phyloP scores from a whole-genome alignment of 1,140 invertebrate genomes.

The Hyposmocoma kahamanoa region DNA sequence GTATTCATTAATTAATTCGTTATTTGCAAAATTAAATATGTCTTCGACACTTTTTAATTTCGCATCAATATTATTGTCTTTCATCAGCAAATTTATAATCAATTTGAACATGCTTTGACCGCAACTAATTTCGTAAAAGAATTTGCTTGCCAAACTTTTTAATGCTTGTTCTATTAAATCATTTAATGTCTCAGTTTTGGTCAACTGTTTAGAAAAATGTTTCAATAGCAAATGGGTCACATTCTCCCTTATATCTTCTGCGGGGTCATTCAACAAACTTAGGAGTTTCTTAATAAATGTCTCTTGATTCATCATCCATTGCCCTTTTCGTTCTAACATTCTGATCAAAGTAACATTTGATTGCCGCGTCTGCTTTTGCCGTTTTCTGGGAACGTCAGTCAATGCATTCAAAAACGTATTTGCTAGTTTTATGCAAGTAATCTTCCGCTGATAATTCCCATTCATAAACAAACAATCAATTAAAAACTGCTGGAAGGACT shows the following conservation, averaged over 20 bases:
- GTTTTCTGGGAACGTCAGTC: constrained; percentile 32
- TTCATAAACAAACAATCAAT: constrained; percentile 33
- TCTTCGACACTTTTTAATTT: constrained; percentile 38
- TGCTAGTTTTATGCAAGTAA: constrained; percentile 44
- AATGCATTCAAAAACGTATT: constrained; percentile 36
- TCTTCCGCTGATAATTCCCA: constrained; percentile 69
- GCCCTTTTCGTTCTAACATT: constrained; percentile 23
- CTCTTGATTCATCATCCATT: constrained; percentile 29
- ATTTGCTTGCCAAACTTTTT: constrained; percentile 41
- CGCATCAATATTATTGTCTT: constrained; percentile 15
- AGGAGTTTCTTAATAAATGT: constrained; percentile 34
- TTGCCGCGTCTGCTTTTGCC: constrained; percentile 24
- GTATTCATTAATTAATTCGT: constrained; percentile 33
- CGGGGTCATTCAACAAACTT: constrained; percentile 42
- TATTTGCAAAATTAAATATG: constrained; percentile 41
- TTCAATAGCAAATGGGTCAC: constrained; percentile 34
- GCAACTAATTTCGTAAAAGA: constrained; percentile 55
- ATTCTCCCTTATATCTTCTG: constrained; percentile 49
- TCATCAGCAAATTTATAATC: constrained; percentile 34
- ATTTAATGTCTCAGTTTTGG: constrained; percentile 17
- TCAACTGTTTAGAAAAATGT: constrained; percentile 31
- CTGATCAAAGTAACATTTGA: constrained; percentile 19
- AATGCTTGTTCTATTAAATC: constrained; percentile 35
- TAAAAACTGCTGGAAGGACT: constrained; percentile 39
- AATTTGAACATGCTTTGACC: constrained; percentile 51